Evolutionary conservation across 2,113 vertebrate species (phyloP).

Genomic region (Pedionomus torquatus): DNA sequence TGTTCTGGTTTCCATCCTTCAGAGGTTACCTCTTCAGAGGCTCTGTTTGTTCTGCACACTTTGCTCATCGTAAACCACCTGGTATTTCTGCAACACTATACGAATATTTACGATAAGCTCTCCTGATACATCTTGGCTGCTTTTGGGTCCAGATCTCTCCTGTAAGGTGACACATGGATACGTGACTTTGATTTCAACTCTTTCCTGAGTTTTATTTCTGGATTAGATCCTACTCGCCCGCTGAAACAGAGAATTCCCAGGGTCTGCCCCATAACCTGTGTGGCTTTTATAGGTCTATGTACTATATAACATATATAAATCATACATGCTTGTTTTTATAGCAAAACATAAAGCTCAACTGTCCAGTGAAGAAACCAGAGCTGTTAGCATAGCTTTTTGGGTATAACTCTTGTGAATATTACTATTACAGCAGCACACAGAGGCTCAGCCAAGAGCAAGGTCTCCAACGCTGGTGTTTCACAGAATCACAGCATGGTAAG

Average conservation of each 20-base stretch:
- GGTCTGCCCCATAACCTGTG: neutral
- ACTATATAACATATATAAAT: neutral
- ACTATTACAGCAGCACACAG: neutral
- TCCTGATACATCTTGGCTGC: neutral
- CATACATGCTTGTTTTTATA: neutral
- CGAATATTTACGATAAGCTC: neutral
- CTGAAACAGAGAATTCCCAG: neutral
- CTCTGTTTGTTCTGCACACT: neutral
- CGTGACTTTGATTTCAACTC: neutral
- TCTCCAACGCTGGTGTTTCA: neutral
- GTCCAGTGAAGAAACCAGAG: neutral
- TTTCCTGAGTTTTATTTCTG: neutral
- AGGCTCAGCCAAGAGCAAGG: accelerated
- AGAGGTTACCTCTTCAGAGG: neutral
- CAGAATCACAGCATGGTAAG: no score
- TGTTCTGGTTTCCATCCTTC: neutral
- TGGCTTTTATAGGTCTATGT: neutral
- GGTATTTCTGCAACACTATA: neutral
- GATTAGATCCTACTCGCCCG: neutral
- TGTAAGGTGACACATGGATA: neutral
- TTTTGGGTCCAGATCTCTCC: neutral
- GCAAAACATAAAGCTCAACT: neutral
- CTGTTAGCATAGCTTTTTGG: neutral
- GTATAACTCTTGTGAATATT: neutral
- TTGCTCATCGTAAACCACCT: neutral